phyloP scores from a whole-genome alignment of 1,140 invertebrate species.

The Drosophila arizonae region DNA sequence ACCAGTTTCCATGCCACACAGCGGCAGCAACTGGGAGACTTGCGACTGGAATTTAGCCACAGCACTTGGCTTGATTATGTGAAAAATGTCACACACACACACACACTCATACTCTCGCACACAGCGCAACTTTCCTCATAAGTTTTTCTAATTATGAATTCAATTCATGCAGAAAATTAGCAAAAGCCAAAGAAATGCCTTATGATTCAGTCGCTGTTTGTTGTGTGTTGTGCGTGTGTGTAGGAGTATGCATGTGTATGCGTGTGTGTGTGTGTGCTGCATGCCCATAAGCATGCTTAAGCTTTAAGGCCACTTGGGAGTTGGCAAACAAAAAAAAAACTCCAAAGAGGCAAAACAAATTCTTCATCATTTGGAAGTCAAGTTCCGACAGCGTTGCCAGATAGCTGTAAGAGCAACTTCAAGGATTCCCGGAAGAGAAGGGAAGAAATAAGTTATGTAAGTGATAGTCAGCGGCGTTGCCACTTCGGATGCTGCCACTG shows the following conservation, averaged over 20 bases:
- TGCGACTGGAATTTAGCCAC: slow-evolving; percentile 65
- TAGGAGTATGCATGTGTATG: not conserved
- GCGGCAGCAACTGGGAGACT: slow-evolving; percentile 25
- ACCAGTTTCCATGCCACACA: slow-evolving; percentile 50
- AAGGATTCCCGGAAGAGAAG: not conserved
- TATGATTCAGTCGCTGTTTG: slow-evolving; percentile 45
- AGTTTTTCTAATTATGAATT: slow-evolving; percentile 70
- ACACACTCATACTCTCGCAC: slow-evolving; percentile 8
- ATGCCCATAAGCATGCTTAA: not conserved
- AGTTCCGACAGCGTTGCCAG: slow-evolving; percentile 9
- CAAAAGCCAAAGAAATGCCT: slow-evolving; percentile 47
- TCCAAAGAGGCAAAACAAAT: slow-evolving; percentile 1
- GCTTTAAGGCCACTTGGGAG: slow-evolving; percentile 13
- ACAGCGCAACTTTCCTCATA: slow-evolving; percentile 16
- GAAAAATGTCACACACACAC: slow-evolving; percentile 76
- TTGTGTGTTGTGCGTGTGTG: not conserved
- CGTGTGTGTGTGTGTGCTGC: slow-evolving; percentile 10
- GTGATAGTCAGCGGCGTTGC: too few relatives aligned
- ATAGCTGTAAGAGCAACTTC: not conserved
- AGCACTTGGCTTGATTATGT: slow-evolving; percentile 74
- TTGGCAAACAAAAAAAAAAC: not conserved
- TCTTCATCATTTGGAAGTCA: not conserved
- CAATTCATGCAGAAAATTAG: slow-evolving; percentile 76
- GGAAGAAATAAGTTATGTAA: too few relatives aligned
- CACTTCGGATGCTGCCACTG: too few relatives aligned